These are phyloP conservation scores for Phenganax subtilis DNA, from an alignment of 92 coral and sea anemone species.

Conservation along the genomic window DNA sequence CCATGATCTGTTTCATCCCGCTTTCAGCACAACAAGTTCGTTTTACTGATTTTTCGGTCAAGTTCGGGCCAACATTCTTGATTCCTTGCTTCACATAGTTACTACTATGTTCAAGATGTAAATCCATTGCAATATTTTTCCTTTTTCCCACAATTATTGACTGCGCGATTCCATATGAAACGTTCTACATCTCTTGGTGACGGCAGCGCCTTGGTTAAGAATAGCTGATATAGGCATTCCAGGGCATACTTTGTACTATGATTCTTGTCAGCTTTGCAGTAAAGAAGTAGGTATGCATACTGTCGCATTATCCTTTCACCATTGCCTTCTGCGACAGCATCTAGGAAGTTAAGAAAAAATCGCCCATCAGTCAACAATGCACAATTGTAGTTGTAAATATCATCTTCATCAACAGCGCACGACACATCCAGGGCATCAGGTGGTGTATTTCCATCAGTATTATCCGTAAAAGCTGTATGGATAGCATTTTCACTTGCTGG, in stretches of 20 bases:
- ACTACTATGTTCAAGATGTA: neutral
- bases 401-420: no score
- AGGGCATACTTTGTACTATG: conserved; percentile 55
- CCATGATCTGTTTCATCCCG: neutral
- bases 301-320: no score
- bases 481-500: no score
- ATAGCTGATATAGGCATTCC: conserved; percentile 27
- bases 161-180: conserved; percentile 12
- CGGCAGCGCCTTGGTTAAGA: neutral
- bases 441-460: neutral
- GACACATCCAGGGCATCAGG: no score
- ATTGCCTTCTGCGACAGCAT: no score
- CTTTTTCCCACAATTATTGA: neutral
- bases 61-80: neutral
- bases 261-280: no score
- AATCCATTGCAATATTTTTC: conserved; percentile 27
- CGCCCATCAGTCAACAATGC: no score
- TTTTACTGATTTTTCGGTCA: neutral
- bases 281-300: no score
- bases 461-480: no score
- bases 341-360: no score
- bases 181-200: conserved; percentile 13
- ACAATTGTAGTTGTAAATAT: no score
- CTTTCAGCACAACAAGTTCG: conserved; percentile 4
- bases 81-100: conserved; percentile 11